A percentile compares a stretch with the other conserved stretches of the same genome.
Evolutionary conservation across 2,888 invertebrate genomes (phyloP).

Genomic region (Tridacna crocea): DNA sequence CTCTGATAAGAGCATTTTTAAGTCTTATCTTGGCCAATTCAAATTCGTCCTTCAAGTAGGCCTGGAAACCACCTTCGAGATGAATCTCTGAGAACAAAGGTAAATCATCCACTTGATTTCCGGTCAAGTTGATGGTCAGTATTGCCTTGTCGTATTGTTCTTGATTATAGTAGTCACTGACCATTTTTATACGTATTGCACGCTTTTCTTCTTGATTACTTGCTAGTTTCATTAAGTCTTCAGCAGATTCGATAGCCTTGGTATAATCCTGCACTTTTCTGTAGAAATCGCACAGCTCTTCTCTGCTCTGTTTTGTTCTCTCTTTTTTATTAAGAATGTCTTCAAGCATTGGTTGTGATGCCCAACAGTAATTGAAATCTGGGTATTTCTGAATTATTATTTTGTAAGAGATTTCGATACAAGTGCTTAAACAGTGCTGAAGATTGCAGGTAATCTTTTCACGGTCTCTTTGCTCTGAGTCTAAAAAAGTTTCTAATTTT

Average conservation of each 20-base stretch:
- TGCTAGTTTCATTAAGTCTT: slow-evolving; percentile 10
- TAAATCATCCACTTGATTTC: slow-evolving; percentile 1
- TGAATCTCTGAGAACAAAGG: slow-evolving; percentile 23
- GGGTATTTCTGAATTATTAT: slow-evolving; percentile 29
- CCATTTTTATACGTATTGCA: slow-evolving; percentile 8
- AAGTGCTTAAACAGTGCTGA: slow-evolving; percentile 29
- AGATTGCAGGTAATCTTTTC: slow-evolving; percentile 15
- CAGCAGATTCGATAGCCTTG: slow-evolving; percentile 1
- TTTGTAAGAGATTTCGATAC: slow-evolving; percentile 34
- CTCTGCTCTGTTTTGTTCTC: slow-evolving; percentile 13
- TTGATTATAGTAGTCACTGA: neutral
- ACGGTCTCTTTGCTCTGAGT: neutral
- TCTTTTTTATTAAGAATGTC: slow-evolving; percentile 21
- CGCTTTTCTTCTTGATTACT: slow-evolving; percentile 13
- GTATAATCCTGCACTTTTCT: slow-evolving; percentile 30
- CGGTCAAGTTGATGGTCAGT: slow-evolving; percentile 26
- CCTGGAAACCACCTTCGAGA: slow-evolving; percentile 33
- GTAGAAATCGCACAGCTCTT: slow-evolving; percentile 24
- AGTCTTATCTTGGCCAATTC: slow-evolving; percentile 29
- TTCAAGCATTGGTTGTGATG: slow-evolving; percentile 22
- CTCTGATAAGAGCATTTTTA: slow-evolving; percentile 9
- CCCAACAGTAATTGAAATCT: slow-evolving; percentile 24
- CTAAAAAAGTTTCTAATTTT: neutral
- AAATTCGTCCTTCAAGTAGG: slow-evolving; percentile 14
- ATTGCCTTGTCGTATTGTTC: slow-evolving; percentile 36